Percentiles rank a stretch among this genome's conserved stretches.
These are phyloP conservation scores for Bellardia bayeri DNA, from an alignment of 2,888 invertebrate genomes.

Conservation along the genomic window DNA sequence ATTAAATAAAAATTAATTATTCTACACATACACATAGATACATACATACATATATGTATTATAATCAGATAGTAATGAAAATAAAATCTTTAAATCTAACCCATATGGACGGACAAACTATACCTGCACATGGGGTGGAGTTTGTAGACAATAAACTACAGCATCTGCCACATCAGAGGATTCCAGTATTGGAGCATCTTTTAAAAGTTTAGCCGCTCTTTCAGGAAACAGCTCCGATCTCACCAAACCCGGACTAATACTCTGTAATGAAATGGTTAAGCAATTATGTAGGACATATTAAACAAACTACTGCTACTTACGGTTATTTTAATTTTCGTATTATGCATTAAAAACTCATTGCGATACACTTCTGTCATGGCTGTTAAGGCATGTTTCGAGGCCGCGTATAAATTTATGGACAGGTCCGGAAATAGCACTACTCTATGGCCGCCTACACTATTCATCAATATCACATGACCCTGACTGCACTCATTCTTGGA, in stretches of 20 bases:
- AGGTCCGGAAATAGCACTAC: slow-evolving; percentile 68
- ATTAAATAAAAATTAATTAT: not conserved
- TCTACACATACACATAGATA: not conserved
- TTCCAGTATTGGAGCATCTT: slow-evolving; percentile 36
- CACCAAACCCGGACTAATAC: slow-evolving; percentile 72
- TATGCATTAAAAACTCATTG: slow-evolving; percentile 77
- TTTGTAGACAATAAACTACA: slow-evolving; percentile 66
- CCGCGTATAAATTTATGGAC: slow-evolving; percentile 76
- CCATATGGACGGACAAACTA: not conserved
- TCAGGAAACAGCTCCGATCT: slow-evolving; percentile 60
- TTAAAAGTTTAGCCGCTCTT: not conserved
- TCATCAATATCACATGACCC: slow-evolving; percentile 85
- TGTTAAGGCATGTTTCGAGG: slow-evolving; percentile 79
- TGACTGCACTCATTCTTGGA: slow-evolving; percentile 76
- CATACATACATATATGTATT: too few relatives aligned
- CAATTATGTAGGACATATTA: not conserved
- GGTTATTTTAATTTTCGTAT: slow-evolving; percentile 76
- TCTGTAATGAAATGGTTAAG: slow-evolving; percentile 35
- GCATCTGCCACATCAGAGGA: slow-evolving; percentile 56
- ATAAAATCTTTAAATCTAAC: not conserved
- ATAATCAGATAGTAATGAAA: too few relatives aligned
- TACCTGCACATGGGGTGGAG: slow-evolving; percentile 64
- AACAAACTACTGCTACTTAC: slow-evolving; percentile 61
- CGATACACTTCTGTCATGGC: slow-evolving; percentile 79
- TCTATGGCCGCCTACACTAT: slow-evolving; percentile 78